phyloP scores from a whole-genome alignment of 2,797 vertebrate genomes.

The Arnoldichthys spilopterus region DNA sequence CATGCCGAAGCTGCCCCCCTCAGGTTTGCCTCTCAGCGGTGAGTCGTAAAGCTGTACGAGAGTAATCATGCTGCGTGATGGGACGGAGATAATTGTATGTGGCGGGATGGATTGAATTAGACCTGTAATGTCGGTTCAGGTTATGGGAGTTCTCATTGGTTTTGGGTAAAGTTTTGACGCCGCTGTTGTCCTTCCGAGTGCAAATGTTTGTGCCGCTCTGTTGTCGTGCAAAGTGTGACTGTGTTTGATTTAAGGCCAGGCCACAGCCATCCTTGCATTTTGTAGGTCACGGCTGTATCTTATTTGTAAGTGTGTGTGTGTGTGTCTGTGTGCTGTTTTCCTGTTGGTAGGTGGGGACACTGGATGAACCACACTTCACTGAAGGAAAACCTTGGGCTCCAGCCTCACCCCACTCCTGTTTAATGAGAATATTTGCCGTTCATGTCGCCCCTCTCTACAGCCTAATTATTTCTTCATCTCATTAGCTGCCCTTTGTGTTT shows the following conservation, averaged over 20 bases:
- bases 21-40: neutral
- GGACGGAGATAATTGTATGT: neutral
- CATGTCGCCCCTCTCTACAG: neutral
- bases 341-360: neutral
- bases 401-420: neutral
- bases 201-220: neutral
- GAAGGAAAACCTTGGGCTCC: neutral
- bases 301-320: neutral
- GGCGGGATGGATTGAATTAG: neutral
- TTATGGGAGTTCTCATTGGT: neutral
- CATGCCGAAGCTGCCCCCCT: neutral
- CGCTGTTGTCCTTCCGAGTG: neutral
- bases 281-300: neutral
- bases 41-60: neutral
- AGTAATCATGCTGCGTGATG: constrained; percentile 1
- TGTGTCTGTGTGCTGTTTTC: neutral
- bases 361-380: neutral
- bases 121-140: neutral
- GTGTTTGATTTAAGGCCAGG: neutral
- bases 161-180: neutral
- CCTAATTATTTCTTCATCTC: constrained; percentile 30
- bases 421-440: neutral
- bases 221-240: neutral
- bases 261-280: neutral
- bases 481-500: constrained; percentile 30